Evolutionary conservation across 2,797 vertebrate genomes (phyloP), one percentile per base, ranked within the genome.

Genomic region (Mormyrus hasselquistii): DNA sequence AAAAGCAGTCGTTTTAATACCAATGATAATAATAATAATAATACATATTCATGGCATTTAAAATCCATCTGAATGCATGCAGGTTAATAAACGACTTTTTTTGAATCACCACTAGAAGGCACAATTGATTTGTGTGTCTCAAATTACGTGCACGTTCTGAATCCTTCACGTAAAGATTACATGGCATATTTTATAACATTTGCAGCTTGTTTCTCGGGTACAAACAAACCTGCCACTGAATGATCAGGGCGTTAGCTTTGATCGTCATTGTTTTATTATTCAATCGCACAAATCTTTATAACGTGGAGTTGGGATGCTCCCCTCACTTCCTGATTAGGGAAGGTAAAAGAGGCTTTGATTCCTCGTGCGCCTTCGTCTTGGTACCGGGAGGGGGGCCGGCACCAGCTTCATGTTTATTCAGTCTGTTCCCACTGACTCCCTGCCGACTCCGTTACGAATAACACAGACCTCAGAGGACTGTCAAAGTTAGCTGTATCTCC

Each of bases 31-130:
- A 34, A 34, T 34, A 34, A 34, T 34, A 34, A 34, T 34, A 34
- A 34, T 34, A 34, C 1, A 34, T 34, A 34, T 34, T 34, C 29
- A 34, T 34, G 29, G 29, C 1, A 82, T 47, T 82, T 22, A 22
- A 82, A 82, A 22, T 19, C 19, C 29, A 16, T 57, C 52, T 55
- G 57, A 88, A 88, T 49, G 53, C 41, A 47, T 47, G 76, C 10
- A 29, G 53, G 52, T n/a, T 57, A 44, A 87, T 57, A 44, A 53
- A 86, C 16, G 29, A 34, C 52, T 86, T 25, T 57, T 59, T 38
- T 25, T 25, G 22, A 88, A 38, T 19, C 14, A 52, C 93, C 94
- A 57, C 93, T 94, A 93, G 94, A 90, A 90, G 93, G 93, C 92
- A 92, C 93, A 88, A 91, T 90, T 92, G 94, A 22, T 90, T 90